A percentile compares a stretch with the other conserved stretches of the same genome.
These are phyloP conservation scores for Macquaria australasica DNA, from an alignment of 2,113 vertebrate genomes.

Conservation along the genomic window DNA sequence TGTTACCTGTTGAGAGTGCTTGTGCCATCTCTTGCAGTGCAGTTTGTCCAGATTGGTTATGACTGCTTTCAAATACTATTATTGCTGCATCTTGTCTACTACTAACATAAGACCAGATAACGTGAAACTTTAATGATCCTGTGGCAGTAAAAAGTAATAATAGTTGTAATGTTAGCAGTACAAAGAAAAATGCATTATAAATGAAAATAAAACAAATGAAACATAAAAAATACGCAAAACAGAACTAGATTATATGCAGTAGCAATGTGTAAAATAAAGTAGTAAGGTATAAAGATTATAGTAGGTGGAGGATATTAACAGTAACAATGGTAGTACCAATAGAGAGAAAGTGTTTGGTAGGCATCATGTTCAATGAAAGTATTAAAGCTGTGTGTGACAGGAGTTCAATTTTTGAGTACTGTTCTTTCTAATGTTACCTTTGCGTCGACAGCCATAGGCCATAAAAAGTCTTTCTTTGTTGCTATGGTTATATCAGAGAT, in stretches of 20 bases:
- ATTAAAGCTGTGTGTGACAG: neutral
- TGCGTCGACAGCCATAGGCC: neutral
- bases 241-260: neutral
- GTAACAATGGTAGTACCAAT: neutral
- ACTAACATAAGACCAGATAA: neutral
- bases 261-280: neutral
- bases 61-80: constrained; percentile 7
- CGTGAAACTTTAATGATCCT: constrained; percentile 30
- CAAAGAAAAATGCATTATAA: neutral
- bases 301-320: neutral
- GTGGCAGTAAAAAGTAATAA: neutral
- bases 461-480: neutral
- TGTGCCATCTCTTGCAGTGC: neutral
- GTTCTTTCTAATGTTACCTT: neutral
- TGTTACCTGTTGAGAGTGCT: neutral
- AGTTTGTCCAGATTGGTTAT: neutral
- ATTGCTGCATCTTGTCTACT: neutral
- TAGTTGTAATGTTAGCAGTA: neutral
- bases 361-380: neutral
- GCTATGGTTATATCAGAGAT: constrained; percentile 3
- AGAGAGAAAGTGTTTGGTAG: neutral
- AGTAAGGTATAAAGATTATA: neutral
- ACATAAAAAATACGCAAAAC: neutral
- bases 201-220: constrained; percentile 26
- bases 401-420: neutral